These are phyloP conservation scores for Pedionomus torquatus DNA, from an alignment of 2,113 vertebrate species.

Conservation along the genomic window DNA sequence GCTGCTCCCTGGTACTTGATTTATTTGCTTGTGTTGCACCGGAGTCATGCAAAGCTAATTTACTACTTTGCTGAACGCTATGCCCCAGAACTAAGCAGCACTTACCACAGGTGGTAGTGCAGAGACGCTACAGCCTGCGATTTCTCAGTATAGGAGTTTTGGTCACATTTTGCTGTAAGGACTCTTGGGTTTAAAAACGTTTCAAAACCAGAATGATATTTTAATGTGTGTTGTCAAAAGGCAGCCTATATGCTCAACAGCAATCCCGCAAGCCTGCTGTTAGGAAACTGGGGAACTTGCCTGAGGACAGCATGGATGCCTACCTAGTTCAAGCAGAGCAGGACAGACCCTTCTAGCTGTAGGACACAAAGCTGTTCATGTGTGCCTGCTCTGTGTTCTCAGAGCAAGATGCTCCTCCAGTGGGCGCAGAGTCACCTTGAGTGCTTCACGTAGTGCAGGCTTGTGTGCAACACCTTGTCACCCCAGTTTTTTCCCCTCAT, in stretches of 20 bases:
- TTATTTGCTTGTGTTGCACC: background rate
- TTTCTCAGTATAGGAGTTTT: background rate
- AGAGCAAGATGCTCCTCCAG: background rate
- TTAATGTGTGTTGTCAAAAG: background rate
- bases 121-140: background rate
- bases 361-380: rapidly evolving
- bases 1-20: background rate
- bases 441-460: rapidly evolving
- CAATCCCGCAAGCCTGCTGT: rapidly evolving
- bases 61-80: background rate
- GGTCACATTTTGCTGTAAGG: background rate
- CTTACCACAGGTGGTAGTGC: background rate
- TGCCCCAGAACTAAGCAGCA: background rate
- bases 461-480: background rate
- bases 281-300: background rate
- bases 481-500: background rate
- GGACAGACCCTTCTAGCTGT: background rate
- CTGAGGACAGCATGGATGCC: rapidly evolving
- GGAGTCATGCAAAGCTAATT: background rate
- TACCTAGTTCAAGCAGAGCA: background rate
- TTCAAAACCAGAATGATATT: background rate
- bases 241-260: background rate
- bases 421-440: background rate
- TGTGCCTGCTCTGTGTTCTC: background rate
- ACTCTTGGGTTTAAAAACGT: background rate